Percentiles rank a stretch among this genome's conserved stretches.
These are phyloP conservation scores for Micropoecilia bifurca DNA, from an alignment of 2,797 vertebrate genomes.

Conservation along the genomic window DNA sequence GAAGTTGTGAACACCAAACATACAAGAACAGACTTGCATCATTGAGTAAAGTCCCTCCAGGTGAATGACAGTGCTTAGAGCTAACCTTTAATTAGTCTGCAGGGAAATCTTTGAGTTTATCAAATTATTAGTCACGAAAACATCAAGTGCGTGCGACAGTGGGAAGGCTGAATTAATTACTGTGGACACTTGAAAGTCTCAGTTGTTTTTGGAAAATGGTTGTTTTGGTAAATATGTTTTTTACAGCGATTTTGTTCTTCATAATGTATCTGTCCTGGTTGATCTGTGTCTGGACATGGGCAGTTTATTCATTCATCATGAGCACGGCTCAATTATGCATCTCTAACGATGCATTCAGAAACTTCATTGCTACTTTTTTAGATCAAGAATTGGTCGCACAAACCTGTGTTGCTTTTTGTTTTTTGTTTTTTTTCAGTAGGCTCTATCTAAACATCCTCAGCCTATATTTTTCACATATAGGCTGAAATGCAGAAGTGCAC, in stretches of 20 bases:
- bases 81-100: conserved; percentile 48
- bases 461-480: background rate
- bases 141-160: background rate
- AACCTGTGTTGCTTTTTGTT: background rate
- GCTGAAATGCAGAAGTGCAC: background rate
- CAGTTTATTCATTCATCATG: background rate
- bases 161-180: background rate
- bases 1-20: conserved; percentile 6
- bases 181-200: conserved; percentile 1
- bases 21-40: conserved; percentile 42
- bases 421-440: background rate
- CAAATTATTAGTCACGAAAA: conserved; percentile 8
- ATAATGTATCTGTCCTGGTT: background rate
- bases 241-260: background rate
- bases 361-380: background rate
- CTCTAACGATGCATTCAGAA: background rate
- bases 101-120: conserved; percentile 55
- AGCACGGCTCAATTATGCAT: too few relatives aligned
- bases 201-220: background rate
- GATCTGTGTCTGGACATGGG: background rate
- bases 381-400: background rate
- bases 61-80: conserved; percentile 7
- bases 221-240: background rate
- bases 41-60: conserved; percentile 21
- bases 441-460: background rate